Evolutionary conservation across 2,797 vertebrate genomes (phyloP), one percentile per base, ranked within the genome.

Genomic region (Psittacula derbiana): DNA sequence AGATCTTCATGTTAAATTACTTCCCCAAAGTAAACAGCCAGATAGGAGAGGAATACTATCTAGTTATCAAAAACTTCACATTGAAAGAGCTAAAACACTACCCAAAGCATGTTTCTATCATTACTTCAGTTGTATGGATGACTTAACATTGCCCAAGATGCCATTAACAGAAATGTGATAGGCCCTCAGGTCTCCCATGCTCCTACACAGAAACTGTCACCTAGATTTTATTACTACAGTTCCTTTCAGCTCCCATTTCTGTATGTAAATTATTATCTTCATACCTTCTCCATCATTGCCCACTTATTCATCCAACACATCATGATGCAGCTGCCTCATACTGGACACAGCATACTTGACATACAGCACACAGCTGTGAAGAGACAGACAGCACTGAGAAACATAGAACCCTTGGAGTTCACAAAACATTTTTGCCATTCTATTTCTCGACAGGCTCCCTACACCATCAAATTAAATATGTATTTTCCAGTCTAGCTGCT

Each of bases 321-420:
- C 15, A 41, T 16, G 8, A 49, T 31, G 23, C 40, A 88, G 55
- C 40, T 55, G 28, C 40, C 60, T 88, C n/a, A 58, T 40, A 61
- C 15, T n/a, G 16, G 27, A 17, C 61, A 80, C 58, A 55, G 5
- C 0, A 0, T n/a, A n/a, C n/a, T n/a, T n/a, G n/a, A n/a, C n/a
- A n/a, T n/a, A 80, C 58, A 55, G 5, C 0, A 0, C 25, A 80
- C 41, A 85, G 11, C 41, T 80, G 36, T 36, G 38, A 88, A 80
- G 25, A 25, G 47, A 85, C 44, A 83, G 41, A 58, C 61, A 78
- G 79, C 19, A 31, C 61, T 46, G 30, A 88, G 40, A 65, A 7
- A 31, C 20, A 60, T 49, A 23, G 11, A 84, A 84, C n/a, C 40
- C 21, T 76, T 16, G 3, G n/a, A 72, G 50, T 53, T 52, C 40